phyloP scores from a whole-genome alignment of 1,140 invertebrate genomes.

The Ceratosolen solmsi region DNA sequence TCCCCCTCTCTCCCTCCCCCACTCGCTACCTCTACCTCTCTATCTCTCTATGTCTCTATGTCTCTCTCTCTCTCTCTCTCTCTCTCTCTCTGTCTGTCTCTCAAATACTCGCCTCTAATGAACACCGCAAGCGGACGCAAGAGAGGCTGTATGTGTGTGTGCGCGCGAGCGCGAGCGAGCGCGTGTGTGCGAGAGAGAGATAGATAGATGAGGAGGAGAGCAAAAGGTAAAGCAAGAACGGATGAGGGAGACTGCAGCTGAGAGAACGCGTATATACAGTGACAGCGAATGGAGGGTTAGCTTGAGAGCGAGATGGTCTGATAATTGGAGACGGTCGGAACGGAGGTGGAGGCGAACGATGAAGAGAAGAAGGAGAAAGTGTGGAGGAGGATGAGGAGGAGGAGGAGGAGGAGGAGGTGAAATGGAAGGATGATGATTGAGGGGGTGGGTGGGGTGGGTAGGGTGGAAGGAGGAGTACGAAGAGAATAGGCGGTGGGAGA shows the following conservation, averaged over 20 bases:
- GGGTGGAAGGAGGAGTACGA: slow-evolving; percentile 40
- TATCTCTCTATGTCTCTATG: slow-evolving; percentile 9
- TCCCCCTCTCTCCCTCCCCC: neutral
- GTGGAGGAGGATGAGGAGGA: slow-evolving; percentile 52
- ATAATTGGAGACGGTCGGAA: slow-evolving; percentile 63
- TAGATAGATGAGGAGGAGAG: neutral
- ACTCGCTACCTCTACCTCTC: neutral
- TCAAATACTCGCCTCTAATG: slow-evolving; percentile 9
- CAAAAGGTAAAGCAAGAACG: neutral
- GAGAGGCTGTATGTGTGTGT: no score
- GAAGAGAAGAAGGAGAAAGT: slow-evolving; percentile 38
- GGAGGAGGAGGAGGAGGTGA: slow-evolving; percentile 51
- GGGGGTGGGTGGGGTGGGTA: slow-evolving; percentile 54
- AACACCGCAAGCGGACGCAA: neutral
- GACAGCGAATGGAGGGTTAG: slow-evolving; percentile 43
- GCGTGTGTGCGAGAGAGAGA: neutral
- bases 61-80: neutral
- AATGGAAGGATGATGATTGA: slow-evolving; percentile 51
- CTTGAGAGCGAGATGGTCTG: slow-evolving; percentile 63
- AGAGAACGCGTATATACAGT: slow-evolving; percentile 23
- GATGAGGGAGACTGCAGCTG: slow-evolving; percentile 30
- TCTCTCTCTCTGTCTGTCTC: slow-evolving; percentile 1
- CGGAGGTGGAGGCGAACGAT: slow-evolving; percentile 47
- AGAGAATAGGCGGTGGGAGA: slow-evolving; percentile 28
- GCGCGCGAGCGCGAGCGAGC: no score